Evolutionary conservation across 2,113 vertebrate species (phyloP).

Genomic region (Ceuthmochares aereus): DNA sequence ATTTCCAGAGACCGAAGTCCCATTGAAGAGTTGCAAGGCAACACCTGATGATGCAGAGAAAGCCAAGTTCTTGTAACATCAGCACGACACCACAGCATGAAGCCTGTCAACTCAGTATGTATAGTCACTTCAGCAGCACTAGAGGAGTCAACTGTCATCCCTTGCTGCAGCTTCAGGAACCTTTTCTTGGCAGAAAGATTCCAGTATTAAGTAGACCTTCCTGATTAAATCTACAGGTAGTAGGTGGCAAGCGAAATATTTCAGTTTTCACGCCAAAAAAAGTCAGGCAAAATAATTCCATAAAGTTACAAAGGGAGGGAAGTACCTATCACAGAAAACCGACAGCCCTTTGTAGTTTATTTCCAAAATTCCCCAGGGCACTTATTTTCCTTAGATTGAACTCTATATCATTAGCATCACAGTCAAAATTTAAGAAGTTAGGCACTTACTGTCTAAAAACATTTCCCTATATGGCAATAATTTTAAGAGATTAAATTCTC

Average conservation of each 20-base stretch:
- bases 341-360: not conserved
- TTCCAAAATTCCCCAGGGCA: not conserved
- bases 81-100: too few species aligned
- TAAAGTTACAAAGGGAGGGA: not conserved
- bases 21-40: too few species aligned
- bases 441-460: not conserved
- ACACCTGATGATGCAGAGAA: too few species aligned
- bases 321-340: not conserved
- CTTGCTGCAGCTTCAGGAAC: not conserved
- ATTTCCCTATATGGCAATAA: not conserved
- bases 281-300: not conserved
- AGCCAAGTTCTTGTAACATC: too few species aligned
- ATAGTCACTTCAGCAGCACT: not conserved
- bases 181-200: not conserved
- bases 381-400: not conserved
- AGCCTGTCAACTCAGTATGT: too few species aligned
- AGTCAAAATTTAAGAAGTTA: not conserved
- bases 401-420: not conserved
- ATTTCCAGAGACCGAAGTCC: too few species aligned
- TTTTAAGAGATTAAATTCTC: not conserved
- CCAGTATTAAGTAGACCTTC: not conserved
- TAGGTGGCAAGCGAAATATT: too few species aligned
- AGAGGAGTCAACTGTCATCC: not conserved
- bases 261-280: not conserved
- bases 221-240: not conserved